Percentiles rank a stretch among this genome's conserved stretches.
Conservation (phyloP, 2,888 invertebrate species). For the Drosophila glabriapex region DNA sequence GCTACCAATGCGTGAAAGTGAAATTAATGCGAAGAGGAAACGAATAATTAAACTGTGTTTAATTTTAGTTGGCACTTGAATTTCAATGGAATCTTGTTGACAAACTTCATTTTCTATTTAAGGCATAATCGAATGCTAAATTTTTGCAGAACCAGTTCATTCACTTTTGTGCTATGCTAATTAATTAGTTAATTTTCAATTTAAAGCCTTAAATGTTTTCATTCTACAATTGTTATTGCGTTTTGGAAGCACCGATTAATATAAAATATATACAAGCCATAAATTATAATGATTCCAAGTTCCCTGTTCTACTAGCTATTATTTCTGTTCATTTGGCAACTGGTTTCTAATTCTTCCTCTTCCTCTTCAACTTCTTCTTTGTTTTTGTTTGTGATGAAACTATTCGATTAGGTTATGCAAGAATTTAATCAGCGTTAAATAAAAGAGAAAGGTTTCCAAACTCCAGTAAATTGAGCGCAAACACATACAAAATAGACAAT, state of each 20-base stretch:
- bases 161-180: slow-evolving; percentile 50
- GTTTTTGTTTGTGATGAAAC: slow-evolving; percentile 22
- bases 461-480: neutral
- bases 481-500: neutral
- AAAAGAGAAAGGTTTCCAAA: slow-evolving; percentile 46
- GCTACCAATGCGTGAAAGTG: slow-evolving; percentile 55
- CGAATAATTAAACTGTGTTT: slow-evolving; percentile 32
- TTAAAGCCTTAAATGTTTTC: slow-evolving; percentile 64
- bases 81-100: slow-evolving; percentile 34
- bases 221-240: slow-evolving; percentile 49
- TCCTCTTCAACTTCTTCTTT: neutral
- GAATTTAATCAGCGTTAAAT: slow-evolving; percentile 39
- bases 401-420: slow-evolving; percentile 50
- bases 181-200: slow-evolving; percentile 59
- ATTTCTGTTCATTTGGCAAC: slow-evolving; percentile 37
- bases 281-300: slow-evolving; percentile 35
- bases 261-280: slow-evolving; percentile 30
- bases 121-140: slow-evolving; percentile 58
- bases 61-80: slow-evolving; percentile 17
- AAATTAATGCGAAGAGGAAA: slow-evolving; percentile 64
- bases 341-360: slow-evolving; percentile 21
- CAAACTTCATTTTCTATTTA: slow-evolving; percentile 46
- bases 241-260: slow-evolving; percentile 52
- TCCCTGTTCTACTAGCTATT: slow-evolving; percentile 23
- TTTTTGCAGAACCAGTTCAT: slow-evolving; percentile 53